Evolutionary conservation across 2,797 vertebrate genomes (phyloP).

Genomic region (Yasuhikotakia modesta): DNA sequence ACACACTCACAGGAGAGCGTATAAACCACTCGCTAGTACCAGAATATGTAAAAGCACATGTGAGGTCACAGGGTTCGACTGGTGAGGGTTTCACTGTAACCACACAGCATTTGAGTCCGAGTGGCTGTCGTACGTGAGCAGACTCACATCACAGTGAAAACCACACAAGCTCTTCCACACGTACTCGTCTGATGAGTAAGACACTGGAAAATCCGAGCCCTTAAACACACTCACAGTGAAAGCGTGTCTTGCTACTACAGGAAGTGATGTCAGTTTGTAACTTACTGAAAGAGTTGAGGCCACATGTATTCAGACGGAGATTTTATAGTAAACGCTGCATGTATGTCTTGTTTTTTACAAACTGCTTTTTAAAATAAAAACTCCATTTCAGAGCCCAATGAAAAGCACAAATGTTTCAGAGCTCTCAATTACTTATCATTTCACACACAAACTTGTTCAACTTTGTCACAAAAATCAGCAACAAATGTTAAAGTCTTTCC

Average conservation of each 20-base stretch:
- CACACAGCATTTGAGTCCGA: not conserved
- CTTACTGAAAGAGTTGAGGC: not conserved
- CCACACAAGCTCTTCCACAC: not conserved
- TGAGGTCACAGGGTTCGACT: not conserved
- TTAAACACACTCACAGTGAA: not conserved
- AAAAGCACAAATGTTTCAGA: not conserved
- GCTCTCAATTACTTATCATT: not conserved
- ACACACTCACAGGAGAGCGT: too few relatives aligned
- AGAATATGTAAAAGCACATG: not conserved
- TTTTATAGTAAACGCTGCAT: not conserved
- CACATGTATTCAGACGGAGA: not conserved
- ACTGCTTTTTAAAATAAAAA: not conserved
- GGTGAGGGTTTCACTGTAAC: not conserved
- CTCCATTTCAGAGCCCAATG: too few relatives aligned
- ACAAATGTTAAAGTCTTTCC: too few relatives aligned
- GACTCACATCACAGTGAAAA: slow-evolving; percentile 21
- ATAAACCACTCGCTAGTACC: not conserved
- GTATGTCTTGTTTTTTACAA: not conserved
- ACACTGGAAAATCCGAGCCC: slow-evolving; percentile 8
- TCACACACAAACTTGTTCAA: too few relatives aligned
- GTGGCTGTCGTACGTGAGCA: slow-evolving; percentile 49
- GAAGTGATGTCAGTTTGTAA: not conserved
- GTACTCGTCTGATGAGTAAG: slow-evolving; percentile 9
- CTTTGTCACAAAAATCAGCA: too few relatives aligned
- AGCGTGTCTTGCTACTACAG: not conserved